Base-by-base conservation (phyloP, 2,797 vertebrate species). In the Crossoptilon crossoptilon region DNA sequence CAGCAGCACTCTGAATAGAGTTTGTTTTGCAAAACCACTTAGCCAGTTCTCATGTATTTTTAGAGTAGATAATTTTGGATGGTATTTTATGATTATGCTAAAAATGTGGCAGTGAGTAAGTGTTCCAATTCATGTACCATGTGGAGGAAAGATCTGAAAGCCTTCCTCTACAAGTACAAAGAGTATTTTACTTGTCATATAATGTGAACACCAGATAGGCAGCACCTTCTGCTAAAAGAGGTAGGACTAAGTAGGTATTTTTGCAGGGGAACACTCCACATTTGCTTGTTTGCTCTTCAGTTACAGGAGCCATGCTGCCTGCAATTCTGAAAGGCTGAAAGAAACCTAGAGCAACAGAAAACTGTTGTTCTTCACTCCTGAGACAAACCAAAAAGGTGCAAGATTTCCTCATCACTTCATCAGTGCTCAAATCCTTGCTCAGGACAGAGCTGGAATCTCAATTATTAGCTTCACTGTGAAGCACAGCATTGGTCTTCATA, bases 21-120 rank as follows among this genome's bases (percentile, higher is more conserved):
- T 62, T 71, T 85, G 31, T 62, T 86, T 73, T 87, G 58, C 67
- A 90, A 75, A 92, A 86, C 44, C 70, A 77, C 75, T 90, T 79
- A 67, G 73, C 59, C 80, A 79, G 49, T 90, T 92, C 71, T 92
- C 76, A 76, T 84, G 75, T 86, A 94, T 93, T 94, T 91, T 94
- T 95, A 96, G 87, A 84, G n/a, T 43, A 43, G 87, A 95, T 86
- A 91, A 95, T 92, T 96, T 90, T 88, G 88, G 64, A 74, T 93
- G 86, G 59, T 79, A 85, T 85, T 87, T 78, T 84, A 86, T 74
- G 87, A 94, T 84, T 96, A 58, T 74, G 83, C 87, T 93, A 92
- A 93, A 92, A 95, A 91, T 75, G 92, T 73, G 48, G 82, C 62
- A 56, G 73, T 63, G 94, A 93, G 80, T 83, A 95, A 91, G 49